Evolutionary conservation across 2,113 vertebrate species (phyloP).

Genomic region (Chloroceryle aenea): DNA sequence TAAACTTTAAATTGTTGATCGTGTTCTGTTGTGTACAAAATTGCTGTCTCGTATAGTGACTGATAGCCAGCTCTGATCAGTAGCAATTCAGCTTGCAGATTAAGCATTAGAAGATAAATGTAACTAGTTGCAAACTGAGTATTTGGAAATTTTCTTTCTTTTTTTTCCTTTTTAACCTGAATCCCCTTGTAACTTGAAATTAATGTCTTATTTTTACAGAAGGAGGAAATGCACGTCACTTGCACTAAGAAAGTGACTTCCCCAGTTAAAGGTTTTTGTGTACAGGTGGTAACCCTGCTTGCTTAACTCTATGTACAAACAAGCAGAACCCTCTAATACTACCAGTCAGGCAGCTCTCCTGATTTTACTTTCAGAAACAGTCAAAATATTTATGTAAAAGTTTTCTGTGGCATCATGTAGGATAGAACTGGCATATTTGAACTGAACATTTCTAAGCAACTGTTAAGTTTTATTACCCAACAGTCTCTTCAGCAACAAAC

Average conservation of each 20-base stretch:
- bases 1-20: background rate
- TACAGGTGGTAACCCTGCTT: background rate
- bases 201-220: background rate
- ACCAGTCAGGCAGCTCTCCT: background rate
- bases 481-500: background rate
- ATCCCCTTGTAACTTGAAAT: background rate
- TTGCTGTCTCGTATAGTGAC: background rate
- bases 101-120: background rate
- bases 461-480: background rate
- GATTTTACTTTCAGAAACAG: background rate
- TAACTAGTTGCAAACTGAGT: background rate
- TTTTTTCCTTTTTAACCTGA: background rate
- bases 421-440: background rate
- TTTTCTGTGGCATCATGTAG: background rate
- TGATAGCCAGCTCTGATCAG: background rate
- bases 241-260: background rate
- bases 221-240: background rate
- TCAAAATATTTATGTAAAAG: background rate
- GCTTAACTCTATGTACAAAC: background rate
- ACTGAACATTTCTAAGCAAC: background rate
- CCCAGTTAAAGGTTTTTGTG: background rate
- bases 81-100: background rate
- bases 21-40: background rate
- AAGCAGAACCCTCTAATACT: background rate
- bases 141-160: background rate